Base-by-base conservation (phyloP, 2,797 vertebrate species). In the Eremophila alpestris region DNA sequence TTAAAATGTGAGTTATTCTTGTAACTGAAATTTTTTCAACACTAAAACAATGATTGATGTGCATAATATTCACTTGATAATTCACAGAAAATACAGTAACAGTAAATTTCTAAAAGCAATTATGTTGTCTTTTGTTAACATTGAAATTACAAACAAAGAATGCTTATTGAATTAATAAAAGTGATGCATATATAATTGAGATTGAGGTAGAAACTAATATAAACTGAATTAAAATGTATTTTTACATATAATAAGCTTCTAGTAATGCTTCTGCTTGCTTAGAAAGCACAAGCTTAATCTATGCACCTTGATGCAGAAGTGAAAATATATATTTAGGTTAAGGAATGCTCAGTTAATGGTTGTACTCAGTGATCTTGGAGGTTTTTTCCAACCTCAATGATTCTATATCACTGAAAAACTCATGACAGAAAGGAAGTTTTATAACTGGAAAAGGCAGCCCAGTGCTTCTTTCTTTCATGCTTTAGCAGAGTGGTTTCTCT, bases 1-100 rank as follows among this genome's bases (percentile, higher is more conserved):
- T 93, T 95, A 94, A 96, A 97, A 88, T 88, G 64, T 91, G 87
- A 96, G 77, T 91, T 84, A 87, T 77, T 78, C 67, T 92, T 91
- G 21, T 89, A 95, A 88, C 46, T 94, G 77, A 13, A 78, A 19
- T 29, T 80, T 91, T 94, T 92, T 77, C 56, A 68, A 52, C 29
- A 54, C 26, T 81, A 41, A 83, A 94, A 41, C 22, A 10, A 48
- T 95, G 96, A 97, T 80, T 85, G 85, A 95, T 87, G 41, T 32
- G 26, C 38, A 73, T 49, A 84, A 65, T 84, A 89, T 92, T 93
- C 9, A 2, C 58, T 65, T 83, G 51, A 52, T 86, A 93, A 86
- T 84, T 96, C 75, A 71, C 52, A 93, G 70, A 95, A 95, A 95
- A 94, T 88, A 73, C 11, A 58, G 26, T 76, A 73, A 87, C 14